phyloP scores from a whole-genome alignment of 1,140 invertebrate species.

The Ceratosolen solmsi region DNA sequence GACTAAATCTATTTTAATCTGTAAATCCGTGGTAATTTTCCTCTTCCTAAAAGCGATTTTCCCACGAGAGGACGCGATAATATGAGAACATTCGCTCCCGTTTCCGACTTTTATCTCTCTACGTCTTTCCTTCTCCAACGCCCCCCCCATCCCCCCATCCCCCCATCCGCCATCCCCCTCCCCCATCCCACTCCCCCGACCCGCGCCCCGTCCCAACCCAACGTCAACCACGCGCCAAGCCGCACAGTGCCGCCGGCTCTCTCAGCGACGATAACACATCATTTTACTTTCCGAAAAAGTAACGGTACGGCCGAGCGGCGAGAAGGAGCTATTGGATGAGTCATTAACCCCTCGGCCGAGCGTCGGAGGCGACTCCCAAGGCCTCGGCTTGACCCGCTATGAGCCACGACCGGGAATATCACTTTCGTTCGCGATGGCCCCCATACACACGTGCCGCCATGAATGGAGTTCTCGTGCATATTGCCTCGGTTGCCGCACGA shows the following conservation, averaged over 20 bases:
- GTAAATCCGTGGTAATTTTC: no score
- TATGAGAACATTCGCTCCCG: neutral
- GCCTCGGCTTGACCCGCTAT: constrained; percentile 21
- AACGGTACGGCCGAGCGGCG: neutral
- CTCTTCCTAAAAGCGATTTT: neutral
- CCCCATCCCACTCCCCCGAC: no score
- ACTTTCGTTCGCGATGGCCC: constrained; percentile 28
- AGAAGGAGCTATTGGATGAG: neutral
- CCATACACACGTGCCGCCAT: neutral
- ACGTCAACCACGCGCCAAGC: no score
- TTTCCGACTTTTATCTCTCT: neutral
- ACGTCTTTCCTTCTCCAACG: no score
- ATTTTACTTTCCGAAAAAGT: constrained; percentile 20
- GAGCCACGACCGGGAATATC: constrained; percentile 42
- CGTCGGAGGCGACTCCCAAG: neutral
- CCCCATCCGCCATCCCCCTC: no score
- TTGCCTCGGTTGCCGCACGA: no score
- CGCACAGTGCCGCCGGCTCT: no score
- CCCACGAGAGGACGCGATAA: neutral
- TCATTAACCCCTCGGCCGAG: neutral
- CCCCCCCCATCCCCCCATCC: no score
- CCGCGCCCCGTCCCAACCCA: no score
- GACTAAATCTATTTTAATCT: no score
- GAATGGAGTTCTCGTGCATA: no score
- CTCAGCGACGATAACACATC: neutral